Conservation (phyloP, 2,113 vertebrate genomes). For the Empidonax alnorum region DNA sequence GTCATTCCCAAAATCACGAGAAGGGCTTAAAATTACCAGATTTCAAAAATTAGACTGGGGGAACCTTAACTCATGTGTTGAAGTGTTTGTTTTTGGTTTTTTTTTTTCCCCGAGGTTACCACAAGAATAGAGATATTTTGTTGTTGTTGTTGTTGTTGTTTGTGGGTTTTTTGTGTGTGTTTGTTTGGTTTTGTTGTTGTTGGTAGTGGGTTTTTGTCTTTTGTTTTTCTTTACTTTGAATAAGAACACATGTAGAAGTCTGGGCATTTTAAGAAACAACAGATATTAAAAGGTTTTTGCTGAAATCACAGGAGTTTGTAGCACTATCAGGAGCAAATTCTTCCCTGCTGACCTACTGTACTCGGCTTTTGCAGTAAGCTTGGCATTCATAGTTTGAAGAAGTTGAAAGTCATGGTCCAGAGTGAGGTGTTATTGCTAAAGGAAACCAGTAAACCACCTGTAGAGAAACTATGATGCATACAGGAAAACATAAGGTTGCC, state of each 20-base stretch:
- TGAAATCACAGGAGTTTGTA: not conserved
- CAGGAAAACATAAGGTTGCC: conserved; percentile 9
- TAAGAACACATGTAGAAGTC: not conserved
- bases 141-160: too few relatives aligned
- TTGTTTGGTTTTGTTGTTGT: too few relatives aligned
- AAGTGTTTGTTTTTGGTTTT: not conserved
- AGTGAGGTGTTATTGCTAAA: not conserved
- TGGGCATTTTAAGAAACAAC: not conserved
- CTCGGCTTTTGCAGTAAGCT: not conserved
- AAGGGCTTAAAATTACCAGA: conserved; percentile 5
- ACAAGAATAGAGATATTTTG: not conserved
- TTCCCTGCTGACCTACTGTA: not conserved
- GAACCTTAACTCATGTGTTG: not conserved
- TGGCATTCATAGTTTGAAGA: not conserved
- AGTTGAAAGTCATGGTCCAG: not conserved
- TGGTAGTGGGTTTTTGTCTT: too few relatives aligned
- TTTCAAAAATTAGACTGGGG: not conserved
- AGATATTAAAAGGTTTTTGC: not conserved
- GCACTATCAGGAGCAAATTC: not conserved
- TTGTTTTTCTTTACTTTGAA: not conserved
- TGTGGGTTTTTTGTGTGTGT: not conserved
- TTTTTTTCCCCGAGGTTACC: not conserved
- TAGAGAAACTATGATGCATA: not conserved
- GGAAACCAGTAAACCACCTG: not conserved
- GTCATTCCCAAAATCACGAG: conserved; percentile 13